Conservation (phyloP, 2,888 invertebrate species). For the Pegoplata infirma region DNA sequence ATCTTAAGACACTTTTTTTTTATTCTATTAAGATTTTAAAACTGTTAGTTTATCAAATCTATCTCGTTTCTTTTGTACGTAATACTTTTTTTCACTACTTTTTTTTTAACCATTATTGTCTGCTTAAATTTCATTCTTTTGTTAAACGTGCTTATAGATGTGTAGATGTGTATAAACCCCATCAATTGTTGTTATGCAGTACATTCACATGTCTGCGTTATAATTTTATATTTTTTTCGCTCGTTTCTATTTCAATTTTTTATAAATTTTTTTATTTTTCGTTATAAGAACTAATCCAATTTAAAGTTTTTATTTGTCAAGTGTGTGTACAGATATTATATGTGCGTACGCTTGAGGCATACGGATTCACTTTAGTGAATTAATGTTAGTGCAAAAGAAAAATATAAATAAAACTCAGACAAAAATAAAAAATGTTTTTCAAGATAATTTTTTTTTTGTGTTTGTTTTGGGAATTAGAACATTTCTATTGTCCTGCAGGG, state of each 20-base stretch:
- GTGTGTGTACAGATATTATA: constrained; percentile 23
- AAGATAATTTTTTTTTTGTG: no score
- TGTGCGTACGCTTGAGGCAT: constrained; percentile 48
- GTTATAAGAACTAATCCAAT: constrained; percentile 73
- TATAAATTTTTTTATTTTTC: constrained; percentile 62
- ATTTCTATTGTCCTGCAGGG: no score
- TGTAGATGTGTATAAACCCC: no score
- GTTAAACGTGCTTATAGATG: constrained; percentile 26
- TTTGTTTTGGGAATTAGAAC: no score
- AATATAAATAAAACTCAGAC: neutral
- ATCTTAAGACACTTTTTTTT: constrained; percentile 13
- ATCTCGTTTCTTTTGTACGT: neutral
- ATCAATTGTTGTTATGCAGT: constrained; percentile 29
- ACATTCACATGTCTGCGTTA: constrained; percentile 32
- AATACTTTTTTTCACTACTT: neutral
- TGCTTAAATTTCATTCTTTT: constrained; percentile 42
- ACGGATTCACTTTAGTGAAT: constrained; percentile 15
- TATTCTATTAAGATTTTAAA: constrained; percentile 7
- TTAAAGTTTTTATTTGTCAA: constrained; percentile 72
- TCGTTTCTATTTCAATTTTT: neutral
- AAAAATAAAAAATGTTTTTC: no score
- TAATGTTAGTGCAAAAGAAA: neutral
- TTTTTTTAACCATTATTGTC: constrained; percentile 65
- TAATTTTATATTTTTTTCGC: no score
- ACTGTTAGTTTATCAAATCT: constrained; percentile 17